phyloP scores from a whole-genome alignment of 2,888 invertebrate species.

The Litoditis marina region DNA sequence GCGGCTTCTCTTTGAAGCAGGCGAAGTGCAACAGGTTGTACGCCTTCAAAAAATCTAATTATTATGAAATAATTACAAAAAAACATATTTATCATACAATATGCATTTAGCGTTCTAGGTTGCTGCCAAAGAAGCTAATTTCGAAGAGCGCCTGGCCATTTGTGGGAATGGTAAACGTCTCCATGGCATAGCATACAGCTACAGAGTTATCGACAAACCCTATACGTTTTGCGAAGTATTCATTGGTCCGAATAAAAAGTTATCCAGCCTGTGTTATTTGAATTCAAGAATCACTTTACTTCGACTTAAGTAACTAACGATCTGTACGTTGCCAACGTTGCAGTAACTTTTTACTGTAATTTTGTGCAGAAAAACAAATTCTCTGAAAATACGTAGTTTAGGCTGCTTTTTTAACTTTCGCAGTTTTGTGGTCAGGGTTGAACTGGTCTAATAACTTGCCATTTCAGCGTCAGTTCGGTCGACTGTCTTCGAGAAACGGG shows the following conservation, averaged over 20 bases:
- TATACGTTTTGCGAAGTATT: neutral
- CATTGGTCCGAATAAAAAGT: too few species aligned
- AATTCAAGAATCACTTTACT: neutral
- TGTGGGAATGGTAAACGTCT: neutral
- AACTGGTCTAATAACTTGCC: slow-evolving; percentile 3
- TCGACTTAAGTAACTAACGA: too few species aligned
- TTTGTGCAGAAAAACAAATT: too few species aligned
- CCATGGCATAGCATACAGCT: neutral
- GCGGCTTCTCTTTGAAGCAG: slow-evolving; percentile 61
- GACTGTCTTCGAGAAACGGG: slow-evolving; percentile 82
- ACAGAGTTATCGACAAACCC: neutral
- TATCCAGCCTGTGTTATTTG: too few species aligned
- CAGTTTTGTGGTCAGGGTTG: neutral
- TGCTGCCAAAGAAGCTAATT: too few species aligned
- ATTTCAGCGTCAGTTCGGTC: slow-evolving; percentile 80
- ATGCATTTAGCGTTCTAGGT: neutral
- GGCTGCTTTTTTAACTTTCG: neutral
- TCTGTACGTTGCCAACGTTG: too few species aligned
- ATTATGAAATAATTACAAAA: neutral
- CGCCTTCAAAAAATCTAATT: too few species aligned
- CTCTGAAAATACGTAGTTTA: neutral
- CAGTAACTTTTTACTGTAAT: too few species aligned
- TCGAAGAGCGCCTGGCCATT: too few species aligned
- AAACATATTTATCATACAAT: neutral
- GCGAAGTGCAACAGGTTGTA: slow-evolving; percentile 57